These are phyloP conservation scores for Tetramorium alpestre DNA, from an alignment of 1,140 invertebrate genomes.

Conservation along the genomic window DNA sequence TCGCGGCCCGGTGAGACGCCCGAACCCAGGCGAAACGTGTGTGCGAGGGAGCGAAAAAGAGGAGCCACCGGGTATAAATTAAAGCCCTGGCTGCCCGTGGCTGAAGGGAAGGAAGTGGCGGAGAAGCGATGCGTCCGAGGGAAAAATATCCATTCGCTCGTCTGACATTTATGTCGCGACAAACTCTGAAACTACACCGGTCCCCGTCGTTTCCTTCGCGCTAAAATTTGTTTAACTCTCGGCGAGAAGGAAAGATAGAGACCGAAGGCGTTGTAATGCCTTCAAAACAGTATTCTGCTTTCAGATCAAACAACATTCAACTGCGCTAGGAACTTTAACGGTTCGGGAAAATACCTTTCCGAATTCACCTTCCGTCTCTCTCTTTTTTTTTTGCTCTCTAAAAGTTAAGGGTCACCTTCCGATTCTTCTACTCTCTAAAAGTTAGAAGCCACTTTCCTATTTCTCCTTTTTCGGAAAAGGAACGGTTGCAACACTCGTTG, in stretches of 20 bases:
- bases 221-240: conserved; percentile 54
- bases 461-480: not conserved
- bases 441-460: not conserved
- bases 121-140: not conserved
- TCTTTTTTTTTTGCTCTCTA: not conserved
- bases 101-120: conserved; percentile 7
- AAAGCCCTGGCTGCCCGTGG: conserved; percentile 31
- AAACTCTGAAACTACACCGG: conserved; percentile 38
- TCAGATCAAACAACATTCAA: conserved; percentile 20
- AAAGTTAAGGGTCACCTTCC: not conserved
- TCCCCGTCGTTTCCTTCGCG: not conserved
- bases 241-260: not conserved
- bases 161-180: conserved; percentile 50
- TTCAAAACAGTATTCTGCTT: conserved; percentile 27
- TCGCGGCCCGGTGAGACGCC: conserved; percentile 29
- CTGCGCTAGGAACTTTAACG: not conserved
- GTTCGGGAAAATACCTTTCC: not conserved
- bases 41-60: conserved; percentile 12
- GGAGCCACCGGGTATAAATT: conserved; percentile 45
- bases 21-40: not conserved
- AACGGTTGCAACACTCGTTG: not conserved
- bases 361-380: not conserved
- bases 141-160: conserved; percentile 54
- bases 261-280: not conserved
- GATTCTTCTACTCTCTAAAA: conserved; percentile 12